These are phyloP conservation scores for Colletes gigas DNA, from an alignment of 1,140 invertebrate genomes.

Conservation along the genomic window DNA sequence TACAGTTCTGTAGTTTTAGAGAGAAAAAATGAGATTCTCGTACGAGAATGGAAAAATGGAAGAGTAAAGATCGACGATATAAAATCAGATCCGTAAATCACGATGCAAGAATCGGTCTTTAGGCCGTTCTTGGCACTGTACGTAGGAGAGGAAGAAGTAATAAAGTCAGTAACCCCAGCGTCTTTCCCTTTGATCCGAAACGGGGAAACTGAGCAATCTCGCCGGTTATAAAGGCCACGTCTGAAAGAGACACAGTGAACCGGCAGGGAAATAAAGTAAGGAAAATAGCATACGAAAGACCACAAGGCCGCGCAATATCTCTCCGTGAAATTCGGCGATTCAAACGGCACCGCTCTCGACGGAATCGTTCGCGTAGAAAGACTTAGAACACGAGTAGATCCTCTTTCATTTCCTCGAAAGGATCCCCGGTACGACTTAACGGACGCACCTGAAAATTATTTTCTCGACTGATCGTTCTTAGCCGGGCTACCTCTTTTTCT, in stretches of 20 bases:
- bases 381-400: neutral
- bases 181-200: slow-evolving; percentile 47
- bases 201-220: slow-evolving; percentile 54
- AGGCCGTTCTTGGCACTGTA: neutral
- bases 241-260: slow-evolving; percentile 45
- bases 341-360: slow-evolving; percentile 17
- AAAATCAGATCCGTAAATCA: neutral
- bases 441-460: slow-evolving; percentile 51
- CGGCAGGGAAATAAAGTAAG: slow-evolving; percentile 52
- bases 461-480: slow-evolving; percentile 39
- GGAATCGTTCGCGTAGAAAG: slow-evolving; percentile 18
- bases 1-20: too few relatives aligned
- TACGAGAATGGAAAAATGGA: too few relatives aligned
- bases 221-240: slow-evolving; percentile 50
- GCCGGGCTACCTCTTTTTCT: slow-evolving; percentile 8
- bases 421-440: slow-evolving; percentile 14
- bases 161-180: slow-evolving; percentile 53
- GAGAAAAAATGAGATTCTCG: too few relatives aligned
- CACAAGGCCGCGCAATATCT: slow-evolving; percentile 57
- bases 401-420: slow-evolving; percentile 30
- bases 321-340: slow-evolving; percentile 58
- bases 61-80: too few relatives aligned
- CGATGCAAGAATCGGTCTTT: neutral
- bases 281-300: slow-evolving; percentile 50
- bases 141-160: slow-evolving; percentile 59